Evolutionary conservation across 2,888 invertebrate genomes (phyloP), one percentile per base, ranked within the genome.

Genomic region (Conistra vaccinii): DNA sequence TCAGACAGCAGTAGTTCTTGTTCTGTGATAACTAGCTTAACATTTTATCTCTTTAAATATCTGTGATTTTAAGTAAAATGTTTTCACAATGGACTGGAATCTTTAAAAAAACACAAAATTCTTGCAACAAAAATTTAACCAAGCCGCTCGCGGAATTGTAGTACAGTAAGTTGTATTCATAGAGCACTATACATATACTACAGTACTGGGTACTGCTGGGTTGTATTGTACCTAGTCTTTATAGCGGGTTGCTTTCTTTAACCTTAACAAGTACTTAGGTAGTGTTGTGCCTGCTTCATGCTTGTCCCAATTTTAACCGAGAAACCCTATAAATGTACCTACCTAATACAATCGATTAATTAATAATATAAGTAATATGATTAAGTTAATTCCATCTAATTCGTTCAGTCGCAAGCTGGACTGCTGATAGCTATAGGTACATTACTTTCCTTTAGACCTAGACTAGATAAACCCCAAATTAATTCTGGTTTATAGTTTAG

Each of bases 311-410:
- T 73, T 66, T 61, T 63, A 12, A 63, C 23, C 3, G 20, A 42
- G 76, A 79, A 81, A 57, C 79, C 76, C 2, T 76, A 81, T 0
- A 66, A 69, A 76, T 60, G 79, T 60, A 32, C 12, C 0, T 60
- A 32, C 12, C 0, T 48, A 26, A 29, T 55, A 65, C 26, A 65
- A 66, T 35, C 57, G 42, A 62, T 74, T 62, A 79, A 63, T 51
- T 77, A 10, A 57, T 79, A 9, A 7, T 39, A 35, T 35, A n/a
- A n/a, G n/a, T n/a, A 35, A 35, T 35, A 35, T 35, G 35, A 35
- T 6, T 35, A 39, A 39, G 32, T 42, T 61, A 57, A 51, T 66
- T 55, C 45, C 4, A 7, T 32, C 17, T 39, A 26, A 65, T 73
- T 73, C 3, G 53, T 39, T 66, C 10, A n/a, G 2, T 35, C 9